Percentiles rank a stretch among this genome's conserved stretches.
Evolutionary conservation across 2,888 invertebrate species (phyloP).

Genomic region (Trissoscelio sp.): DNA sequence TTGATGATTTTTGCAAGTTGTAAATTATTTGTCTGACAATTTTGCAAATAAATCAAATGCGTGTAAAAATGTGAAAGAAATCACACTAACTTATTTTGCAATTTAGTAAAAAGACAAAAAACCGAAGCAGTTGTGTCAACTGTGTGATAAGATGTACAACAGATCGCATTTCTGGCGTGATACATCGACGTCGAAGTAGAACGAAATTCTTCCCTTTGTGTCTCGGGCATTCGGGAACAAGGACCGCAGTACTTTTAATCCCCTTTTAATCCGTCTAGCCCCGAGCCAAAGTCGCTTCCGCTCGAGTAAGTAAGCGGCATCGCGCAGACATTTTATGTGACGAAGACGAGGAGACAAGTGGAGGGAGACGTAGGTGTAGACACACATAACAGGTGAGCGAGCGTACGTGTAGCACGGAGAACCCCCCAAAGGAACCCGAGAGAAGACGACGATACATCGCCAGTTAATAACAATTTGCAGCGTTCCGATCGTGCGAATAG

Average conservation of each 20-base stretch:
- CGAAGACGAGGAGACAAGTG: conserved; percentile 56
- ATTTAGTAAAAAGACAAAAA: background rate
- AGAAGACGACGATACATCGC: conserved; percentile 30
- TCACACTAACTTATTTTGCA: background rate
- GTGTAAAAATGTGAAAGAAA: no score
- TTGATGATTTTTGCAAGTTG: no score
- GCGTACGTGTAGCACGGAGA: conserved; percentile 32
- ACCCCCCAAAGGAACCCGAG: conserved; percentile 13
- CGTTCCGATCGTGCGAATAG: conserved; percentile 26
- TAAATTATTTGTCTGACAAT: no score
- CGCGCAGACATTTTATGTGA: conserved; percentile 64
- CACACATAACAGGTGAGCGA: conserved; percentile 40
- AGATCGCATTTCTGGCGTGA: conserved; percentile 55
- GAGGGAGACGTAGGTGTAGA: conserved; percentile 45
- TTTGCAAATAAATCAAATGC: no score
- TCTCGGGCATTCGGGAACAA: conserved; percentile 66
- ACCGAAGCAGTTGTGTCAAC: conserved; percentile 38
- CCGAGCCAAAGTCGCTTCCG: conserved; percentile 69
- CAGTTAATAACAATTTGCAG: conserved; percentile 56
- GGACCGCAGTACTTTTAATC: conserved; percentile 69
- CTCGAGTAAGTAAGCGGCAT: conserved; percentile 63
- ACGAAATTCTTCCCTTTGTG: conserved; percentile 66
- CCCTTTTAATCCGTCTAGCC: conserved; percentile 73
- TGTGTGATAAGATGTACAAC: conserved; percentile 46
- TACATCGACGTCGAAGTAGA: conserved; percentile 58